These are phyloP conservation scores for Corythaeola cristata DNA, from an alignment of 2,113 vertebrate species.

Conservation along the genomic window DNA sequence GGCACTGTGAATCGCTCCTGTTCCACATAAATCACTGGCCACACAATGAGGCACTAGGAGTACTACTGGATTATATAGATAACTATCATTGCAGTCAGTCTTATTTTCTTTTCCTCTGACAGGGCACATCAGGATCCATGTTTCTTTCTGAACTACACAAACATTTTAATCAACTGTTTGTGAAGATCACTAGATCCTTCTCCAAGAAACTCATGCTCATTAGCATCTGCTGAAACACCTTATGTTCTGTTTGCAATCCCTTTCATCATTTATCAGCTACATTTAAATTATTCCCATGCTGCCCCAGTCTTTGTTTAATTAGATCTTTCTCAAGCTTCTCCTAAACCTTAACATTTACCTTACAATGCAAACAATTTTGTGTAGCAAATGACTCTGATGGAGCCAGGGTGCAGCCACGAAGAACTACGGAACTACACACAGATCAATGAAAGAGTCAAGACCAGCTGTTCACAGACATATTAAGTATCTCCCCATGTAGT, in stretches of 20 bases:
- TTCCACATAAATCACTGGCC: neutral
- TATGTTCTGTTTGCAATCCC: neutral
- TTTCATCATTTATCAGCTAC: neutral
- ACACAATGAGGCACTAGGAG: neutral
- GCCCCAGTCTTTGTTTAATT: neutral
- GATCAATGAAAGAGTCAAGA: neutral
- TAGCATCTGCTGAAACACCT: neutral
- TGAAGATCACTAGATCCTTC: neutral
- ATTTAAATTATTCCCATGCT: neutral
- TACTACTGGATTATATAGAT: neutral
- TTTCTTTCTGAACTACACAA: neutral
- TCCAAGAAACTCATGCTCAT: neutral
- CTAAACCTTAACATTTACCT: neutral
- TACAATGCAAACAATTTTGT: neutral
- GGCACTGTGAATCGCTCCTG: neutral
- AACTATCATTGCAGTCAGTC: neutral
- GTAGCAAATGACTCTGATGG: neutral
- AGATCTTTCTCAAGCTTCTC: neutral
- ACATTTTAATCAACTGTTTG: neutral
- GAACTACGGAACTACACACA: neutral
- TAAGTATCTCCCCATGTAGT: neutral
- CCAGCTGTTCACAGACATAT: neutral
- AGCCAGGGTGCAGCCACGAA: neutral
- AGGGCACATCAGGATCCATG: neutral
- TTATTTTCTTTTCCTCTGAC: neutral